phyloP scores from a whole-genome alignment of 2,888 invertebrate species.

The Euplagia quadripunctaria region DNA sequence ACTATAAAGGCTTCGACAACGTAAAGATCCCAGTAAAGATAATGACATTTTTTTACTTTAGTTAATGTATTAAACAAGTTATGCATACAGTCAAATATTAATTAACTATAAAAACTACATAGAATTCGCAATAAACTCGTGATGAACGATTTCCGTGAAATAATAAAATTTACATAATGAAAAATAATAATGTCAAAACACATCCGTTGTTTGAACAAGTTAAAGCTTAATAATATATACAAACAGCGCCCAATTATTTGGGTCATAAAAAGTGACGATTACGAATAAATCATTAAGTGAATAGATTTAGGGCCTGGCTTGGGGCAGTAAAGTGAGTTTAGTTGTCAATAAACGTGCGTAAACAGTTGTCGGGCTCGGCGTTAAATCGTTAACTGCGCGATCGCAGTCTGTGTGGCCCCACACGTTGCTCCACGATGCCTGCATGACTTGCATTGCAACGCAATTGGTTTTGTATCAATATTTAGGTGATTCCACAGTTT shows the following conservation, averaged over 20 bases:
- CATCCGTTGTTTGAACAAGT: conserved; percentile 53
- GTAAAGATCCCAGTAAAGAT: conserved; percentile 26
- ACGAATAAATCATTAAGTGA: conserved; percentile 73
- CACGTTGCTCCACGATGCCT: conserved; percentile 37
- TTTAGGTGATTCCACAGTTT: conserved; percentile 47
- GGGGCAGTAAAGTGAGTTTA: conserved; percentile 69
- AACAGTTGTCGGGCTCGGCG: conserved; percentile 64
- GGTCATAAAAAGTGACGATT: conserved; percentile 59
- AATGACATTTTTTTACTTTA: conserved; percentile 35
- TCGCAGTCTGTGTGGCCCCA: conserved; percentile 69
- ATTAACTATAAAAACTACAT: conserved; percentile 47
- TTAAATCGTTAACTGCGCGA: conserved; percentile 63
- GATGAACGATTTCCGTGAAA: conserved; percentile 52
- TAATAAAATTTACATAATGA: conserved; percentile 51
- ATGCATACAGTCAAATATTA: conserved; percentile 46
- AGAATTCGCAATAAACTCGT: conserved; percentile 48
- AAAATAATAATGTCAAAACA: conserved; percentile 54
- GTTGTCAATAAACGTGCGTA: conserved; percentile 74
- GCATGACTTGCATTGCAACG: conserved; percentile 36
- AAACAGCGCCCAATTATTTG: conserved; percentile 51
- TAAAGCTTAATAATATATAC: conserved; percentile 50
- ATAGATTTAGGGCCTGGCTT: conserved; percentile 68
- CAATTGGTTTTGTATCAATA: conserved; percentile 43
- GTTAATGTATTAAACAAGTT: conserved; percentile 40
- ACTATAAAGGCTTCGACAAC: conserved; percentile 6